Percentiles rank a stretch among this genome's conserved stretches.
phyloP scores from a whole-genome alignment of 2,888 invertebrate species.

The Molanna angustata region DNA sequence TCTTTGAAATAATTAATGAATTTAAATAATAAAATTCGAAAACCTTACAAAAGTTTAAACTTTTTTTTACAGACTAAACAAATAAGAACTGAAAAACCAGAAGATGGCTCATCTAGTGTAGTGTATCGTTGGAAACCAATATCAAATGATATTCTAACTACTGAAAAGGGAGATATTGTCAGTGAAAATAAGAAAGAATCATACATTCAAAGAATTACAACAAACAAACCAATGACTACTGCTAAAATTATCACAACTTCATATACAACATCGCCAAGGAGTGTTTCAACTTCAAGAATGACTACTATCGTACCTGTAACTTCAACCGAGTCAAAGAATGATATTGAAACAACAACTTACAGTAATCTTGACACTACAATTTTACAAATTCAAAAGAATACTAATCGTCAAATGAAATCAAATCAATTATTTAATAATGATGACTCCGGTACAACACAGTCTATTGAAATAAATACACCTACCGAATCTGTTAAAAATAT shows the following conservation, averaged over 20 bases:
- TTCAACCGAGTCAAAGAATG: too few species aligned
- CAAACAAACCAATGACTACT: constrained; percentile 35
- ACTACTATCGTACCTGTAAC: background rate
- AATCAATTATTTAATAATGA: too few species aligned
- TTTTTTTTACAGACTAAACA: constrained; percentile 51
- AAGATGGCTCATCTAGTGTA: constrained; percentile 39
- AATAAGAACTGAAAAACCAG: constrained; percentile 53
- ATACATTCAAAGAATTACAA: constrained; percentile 42
- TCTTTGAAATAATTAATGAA: too few species aligned
- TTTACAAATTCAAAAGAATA: too few species aligned
- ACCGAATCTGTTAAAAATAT: constrained; percentile 1
- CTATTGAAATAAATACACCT: background rate
- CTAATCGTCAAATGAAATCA: too few species aligned
- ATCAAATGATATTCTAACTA: constrained; percentile 43
- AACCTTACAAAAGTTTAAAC: constrained; percentile 29
- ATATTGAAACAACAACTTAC: too few species aligned
- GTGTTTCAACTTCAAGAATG: background rate
- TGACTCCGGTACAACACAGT: too few species aligned
- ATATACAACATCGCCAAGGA: background rate
- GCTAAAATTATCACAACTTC: background rate
- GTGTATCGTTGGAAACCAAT: constrained; percentile 36
- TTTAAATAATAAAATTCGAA: too few species aligned
- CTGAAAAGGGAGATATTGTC: constrained; percentile 40
- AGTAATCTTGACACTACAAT: too few species aligned
- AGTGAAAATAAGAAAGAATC: constrained; percentile 42